These are phyloP conservation scores for Chrysotoxum bicinctum DNA, from an alignment of 2,888 invertebrate genomes.

Conservation along the genomic window DNA sequence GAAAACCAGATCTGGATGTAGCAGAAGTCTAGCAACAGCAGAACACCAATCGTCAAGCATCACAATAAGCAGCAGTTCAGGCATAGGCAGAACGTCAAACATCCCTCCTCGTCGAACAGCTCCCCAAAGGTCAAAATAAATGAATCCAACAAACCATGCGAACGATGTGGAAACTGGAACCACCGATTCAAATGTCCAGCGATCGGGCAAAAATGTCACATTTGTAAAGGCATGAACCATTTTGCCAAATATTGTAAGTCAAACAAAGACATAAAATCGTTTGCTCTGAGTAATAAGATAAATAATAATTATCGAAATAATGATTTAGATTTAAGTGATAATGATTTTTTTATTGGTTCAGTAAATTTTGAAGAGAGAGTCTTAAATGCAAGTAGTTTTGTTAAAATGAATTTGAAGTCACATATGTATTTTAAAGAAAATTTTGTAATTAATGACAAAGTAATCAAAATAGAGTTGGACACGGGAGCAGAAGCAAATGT, in stretches of 20 bases:
- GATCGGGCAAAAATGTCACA: too few relatives aligned
- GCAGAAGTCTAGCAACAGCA: background rate
- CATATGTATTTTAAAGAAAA: background rate
- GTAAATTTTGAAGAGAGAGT: background rate
- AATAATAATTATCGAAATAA: background rate
- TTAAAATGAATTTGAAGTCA: background rate
- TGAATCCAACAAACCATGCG: background rate
- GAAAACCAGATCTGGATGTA: constrained; percentile 4
- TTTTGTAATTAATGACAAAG: background rate
- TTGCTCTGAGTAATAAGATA: too few relatives aligned
- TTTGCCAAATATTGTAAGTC: background rate
- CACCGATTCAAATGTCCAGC: constrained; percentile 21
- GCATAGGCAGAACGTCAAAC: background rate
- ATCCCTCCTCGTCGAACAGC: background rate
- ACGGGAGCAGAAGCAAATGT: too few relatives aligned
- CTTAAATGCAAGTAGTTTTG: background rate
- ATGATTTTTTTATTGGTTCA: background rate
- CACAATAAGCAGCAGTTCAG: background rate
- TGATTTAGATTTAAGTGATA: too few relatives aligned
- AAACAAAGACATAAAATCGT: background rate
- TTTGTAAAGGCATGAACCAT: background rate
- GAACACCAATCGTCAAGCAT: background rate
- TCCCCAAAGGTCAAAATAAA: background rate
- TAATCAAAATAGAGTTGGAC: background rate
- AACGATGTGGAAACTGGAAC: too few relatives aligned